These are phyloP conservation scores for Lepus timidus DNA, from an alignment of 2,113 vertebrate genomes.

Conservation along the genomic window DNA sequence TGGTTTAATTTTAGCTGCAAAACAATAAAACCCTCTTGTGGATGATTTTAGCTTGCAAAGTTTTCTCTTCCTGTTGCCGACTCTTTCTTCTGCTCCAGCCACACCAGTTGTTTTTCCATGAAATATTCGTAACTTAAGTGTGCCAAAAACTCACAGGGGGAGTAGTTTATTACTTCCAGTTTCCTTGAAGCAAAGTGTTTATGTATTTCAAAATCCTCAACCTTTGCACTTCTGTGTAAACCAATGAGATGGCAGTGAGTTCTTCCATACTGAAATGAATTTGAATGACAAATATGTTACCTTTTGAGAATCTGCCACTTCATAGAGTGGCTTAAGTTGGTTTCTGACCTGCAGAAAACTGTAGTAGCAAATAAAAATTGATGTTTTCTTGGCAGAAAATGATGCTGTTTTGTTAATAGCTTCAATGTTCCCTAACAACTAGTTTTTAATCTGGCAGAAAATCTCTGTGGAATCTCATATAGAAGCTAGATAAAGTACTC, in stretches of 20 bases:
- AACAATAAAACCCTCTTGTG: conserved; percentile 85
- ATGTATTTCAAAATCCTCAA: background rate
- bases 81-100: conserved; percentile 51
- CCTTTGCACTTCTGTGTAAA: background rate
- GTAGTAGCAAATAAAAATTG: conserved; percentile 60
- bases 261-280: conserved; percentile 22
- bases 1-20: conserved; percentile 89
- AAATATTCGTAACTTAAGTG: background rate
- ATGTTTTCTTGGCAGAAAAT: conserved; percentile 72
- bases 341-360: conserved; percentile 64
- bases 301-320: conserved; percentile 54
- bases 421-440: conserved; percentile 62
- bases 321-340: conserved; percentile 52
- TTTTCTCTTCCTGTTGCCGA: conserved; percentile 59
- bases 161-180: background rate
- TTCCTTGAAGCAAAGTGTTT: conserved; percentile 14
- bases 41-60: conserved; percentile 79
- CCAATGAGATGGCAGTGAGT: background rate
- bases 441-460: conserved; percentile 52
- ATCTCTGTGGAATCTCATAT: conserved; percentile 42
- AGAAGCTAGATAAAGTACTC: conserved; percentile 28
- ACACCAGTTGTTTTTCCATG: background rate
- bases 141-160: background rate
- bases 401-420: conserved; percentile 55
- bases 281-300: conserved; percentile 53